phyloP scores from a whole-genome alignment of 2,888 invertebrate species.

The Kuschelorhynchus macadamiae region DNA sequence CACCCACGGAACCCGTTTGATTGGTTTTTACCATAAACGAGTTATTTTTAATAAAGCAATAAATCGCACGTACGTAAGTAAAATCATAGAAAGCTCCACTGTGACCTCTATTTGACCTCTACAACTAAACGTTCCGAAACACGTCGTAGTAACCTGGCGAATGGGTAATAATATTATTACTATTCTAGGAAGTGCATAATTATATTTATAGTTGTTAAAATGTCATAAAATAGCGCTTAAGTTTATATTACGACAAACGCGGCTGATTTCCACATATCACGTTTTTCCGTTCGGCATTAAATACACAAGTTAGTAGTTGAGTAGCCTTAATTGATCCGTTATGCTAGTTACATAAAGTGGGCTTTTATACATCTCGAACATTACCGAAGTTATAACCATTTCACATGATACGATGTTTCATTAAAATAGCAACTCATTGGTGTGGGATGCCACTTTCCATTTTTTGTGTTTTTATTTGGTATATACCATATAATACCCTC shows the following conservation, averaged over 20 bases:
- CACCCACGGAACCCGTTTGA: background rate
- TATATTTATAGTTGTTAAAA: constrained; percentile 23
- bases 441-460: too few relatives aligned
- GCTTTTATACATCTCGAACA: too few relatives aligned
- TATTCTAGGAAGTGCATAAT: constrained; percentile 27
- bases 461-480: too few relatives aligned
- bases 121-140: constrained; percentile 21
- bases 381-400: too few relatives aligned
- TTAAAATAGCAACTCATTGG: too few relatives aligned
- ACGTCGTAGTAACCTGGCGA: constrained; percentile 8
- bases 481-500: too few relatives aligned
- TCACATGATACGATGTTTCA: too few relatives aligned
- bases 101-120: constrained; percentile 39
- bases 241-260: background rate
- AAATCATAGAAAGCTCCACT: constrained; percentile 20
- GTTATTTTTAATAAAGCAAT: background rate
- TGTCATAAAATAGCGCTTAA: constrained; percentile 15
- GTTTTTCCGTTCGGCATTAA: constrained; percentile 5
- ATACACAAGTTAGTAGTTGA: too few relatives aligned
- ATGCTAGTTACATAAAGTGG: too few relatives aligned
- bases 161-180: background rate
- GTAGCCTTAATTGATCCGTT: too few relatives aligned
- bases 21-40: background rate
- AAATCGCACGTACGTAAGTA: background rate
- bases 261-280: background rate